These are phyloP conservation scores for Mionectes olivaceus DNA, from an alignment of 2,797 vertebrate species.

Conservation along the genomic window DNA sequence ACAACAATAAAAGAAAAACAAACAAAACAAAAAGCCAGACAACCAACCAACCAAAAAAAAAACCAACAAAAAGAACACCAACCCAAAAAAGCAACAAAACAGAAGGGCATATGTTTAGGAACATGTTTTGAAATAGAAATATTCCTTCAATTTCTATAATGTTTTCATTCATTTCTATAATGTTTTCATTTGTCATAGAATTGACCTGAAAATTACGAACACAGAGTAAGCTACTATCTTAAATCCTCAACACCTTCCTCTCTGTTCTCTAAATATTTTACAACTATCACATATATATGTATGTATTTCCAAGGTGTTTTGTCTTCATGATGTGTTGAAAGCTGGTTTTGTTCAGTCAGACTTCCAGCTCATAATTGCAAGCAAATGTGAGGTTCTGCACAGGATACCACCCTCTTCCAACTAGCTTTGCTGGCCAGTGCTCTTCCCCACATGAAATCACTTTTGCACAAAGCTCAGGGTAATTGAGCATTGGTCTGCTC, in stretches of 20 bases:
- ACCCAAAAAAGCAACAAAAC: background rate
- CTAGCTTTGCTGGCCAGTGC: background rate
- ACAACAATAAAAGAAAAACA: fast-evolving
- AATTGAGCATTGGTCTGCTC: background rate
- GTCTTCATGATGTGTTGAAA: background rate
- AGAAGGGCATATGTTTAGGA: background rate
- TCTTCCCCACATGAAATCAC: background rate
- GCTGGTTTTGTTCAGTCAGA: background rate
- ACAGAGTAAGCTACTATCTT: background rate
- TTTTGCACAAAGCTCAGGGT: background rate
- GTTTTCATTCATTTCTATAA: background rate
- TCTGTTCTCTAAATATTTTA: background rate
- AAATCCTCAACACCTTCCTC: background rate
- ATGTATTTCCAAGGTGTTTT: background rate
- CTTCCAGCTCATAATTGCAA: background rate
- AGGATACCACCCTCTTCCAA: background rate
- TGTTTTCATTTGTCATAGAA: background rate
- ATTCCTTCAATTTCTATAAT: background rate
- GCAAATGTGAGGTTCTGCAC: background rate
- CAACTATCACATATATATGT: background rate
- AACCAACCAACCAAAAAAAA: no score
- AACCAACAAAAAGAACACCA: background rate
- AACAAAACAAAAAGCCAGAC: background rate
- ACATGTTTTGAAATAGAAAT: background rate
- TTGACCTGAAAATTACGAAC: background rate